Evolutionary conservation across 2,888 invertebrate species (phyloP), one percentile per base, ranked within the genome.

Genomic region (Patella depressa): DNA sequence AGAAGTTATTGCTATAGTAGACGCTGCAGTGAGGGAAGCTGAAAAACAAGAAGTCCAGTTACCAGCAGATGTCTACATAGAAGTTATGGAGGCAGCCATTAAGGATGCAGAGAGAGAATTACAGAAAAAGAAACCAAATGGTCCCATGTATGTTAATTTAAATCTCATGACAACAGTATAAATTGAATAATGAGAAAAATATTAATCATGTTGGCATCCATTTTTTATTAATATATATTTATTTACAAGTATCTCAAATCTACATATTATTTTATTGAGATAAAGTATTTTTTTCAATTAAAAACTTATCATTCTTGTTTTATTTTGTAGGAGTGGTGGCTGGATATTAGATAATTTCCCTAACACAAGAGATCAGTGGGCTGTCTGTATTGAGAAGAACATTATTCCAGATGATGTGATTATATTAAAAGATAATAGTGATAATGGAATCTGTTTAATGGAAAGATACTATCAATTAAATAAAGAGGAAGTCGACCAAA

Each of bases 321-420:
- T 53, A 19, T 78, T 65, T 59, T 59, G 17, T 80, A 90, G 89
- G 55, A 82, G 87, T 85, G 91, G 91, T 65, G 90, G 90, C 24
- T 92, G 91, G 91, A 89, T 92, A 55, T 78, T 91, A 53, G 91
- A 91, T 80, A 91, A 91, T 83, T 92, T 90, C 84, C 91, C 91
- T 7, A 81, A 79, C 70, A 89, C 88, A 4, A 84, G 89, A 11
- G 91, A 91, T 57, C 90, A 90, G 79, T 91, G 91, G 91, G 88
- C 85, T 69, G 85, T 86, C 65, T 84, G 90, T 81, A 83, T 89
- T 15, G 91, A 92, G 82, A 88, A 87, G 75, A 87, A 87, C 59
- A 79, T 90, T 11, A 76, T 90, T 53, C 91, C 91, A 2, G 91
- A 92, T 82, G 89, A 90, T 74, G 84, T 91, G n/a, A 81, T 91